phyloP scores from a whole-genome alignment of 1,140 invertebrate genomes.

The Drosophila pectinifera region DNA sequence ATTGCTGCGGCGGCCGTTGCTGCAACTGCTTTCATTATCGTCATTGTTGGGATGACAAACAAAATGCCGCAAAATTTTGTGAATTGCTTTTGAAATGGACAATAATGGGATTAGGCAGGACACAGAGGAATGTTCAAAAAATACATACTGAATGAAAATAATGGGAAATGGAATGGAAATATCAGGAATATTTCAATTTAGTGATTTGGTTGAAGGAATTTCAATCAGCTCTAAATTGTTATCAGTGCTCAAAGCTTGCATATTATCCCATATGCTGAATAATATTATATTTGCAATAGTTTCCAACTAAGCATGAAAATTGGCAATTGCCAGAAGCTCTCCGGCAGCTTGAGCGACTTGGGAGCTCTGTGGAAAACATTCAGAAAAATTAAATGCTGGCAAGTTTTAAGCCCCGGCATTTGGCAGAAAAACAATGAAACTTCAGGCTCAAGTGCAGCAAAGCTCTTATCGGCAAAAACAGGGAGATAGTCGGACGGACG shows the following conservation, averaged over 20 bases:
- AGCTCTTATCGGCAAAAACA: conserved; percentile 67
- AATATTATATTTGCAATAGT: conserved; percentile 9
- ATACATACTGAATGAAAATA: conserved; percentile 31
- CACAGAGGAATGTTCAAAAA: conserved; percentile 15
- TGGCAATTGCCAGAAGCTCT: conserved; percentile 29
- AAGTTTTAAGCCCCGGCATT: conserved; percentile 68
- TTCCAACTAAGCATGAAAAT: conserved; percentile 14
- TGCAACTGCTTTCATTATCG: conserved; percentile 29
- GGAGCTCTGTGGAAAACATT: conserved; percentile 33
- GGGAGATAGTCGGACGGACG: background rate
- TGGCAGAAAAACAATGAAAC: conserved; percentile 63
- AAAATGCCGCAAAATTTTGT: conserved; percentile 55
- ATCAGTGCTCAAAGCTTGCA: conserved; percentile 9
- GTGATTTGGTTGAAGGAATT: conserved; percentile 20
- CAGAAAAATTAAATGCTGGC: conserved; percentile 56
- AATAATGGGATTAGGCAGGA: conserved; percentile 44
- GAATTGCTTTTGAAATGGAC: conserved; percentile 44
- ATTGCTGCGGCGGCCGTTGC: conserved; percentile 2
- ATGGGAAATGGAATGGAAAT: conserved; percentile 41
- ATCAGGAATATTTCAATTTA: conserved; percentile 34
- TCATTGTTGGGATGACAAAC: conserved; percentile 34
- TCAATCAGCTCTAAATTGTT: conserved; percentile 44
- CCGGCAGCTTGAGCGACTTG: conserved; percentile 9
- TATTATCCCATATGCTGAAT: background rate
- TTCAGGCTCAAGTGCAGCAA: conserved; percentile 63